A percentile compares a stretch with the other conserved stretches of the same genome.
These are phyloP conservation scores for Eupithecia dodoneata DNA, from an alignment of 2,888 invertebrate genomes.

Conservation along the genomic window DNA sequence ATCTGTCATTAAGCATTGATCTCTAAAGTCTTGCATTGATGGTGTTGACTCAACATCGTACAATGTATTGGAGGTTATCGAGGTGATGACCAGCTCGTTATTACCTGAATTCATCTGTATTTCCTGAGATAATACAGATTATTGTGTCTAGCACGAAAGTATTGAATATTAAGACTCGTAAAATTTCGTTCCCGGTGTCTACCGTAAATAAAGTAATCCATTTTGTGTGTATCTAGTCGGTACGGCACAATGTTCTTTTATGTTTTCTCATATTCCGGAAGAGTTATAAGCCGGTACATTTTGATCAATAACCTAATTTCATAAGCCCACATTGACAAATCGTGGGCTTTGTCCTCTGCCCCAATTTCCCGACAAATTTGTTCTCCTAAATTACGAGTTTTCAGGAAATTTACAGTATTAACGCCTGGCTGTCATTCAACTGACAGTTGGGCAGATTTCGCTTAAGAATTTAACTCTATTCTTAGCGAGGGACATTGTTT, in stretches of 20 bases:
- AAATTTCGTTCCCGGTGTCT: not conserved
- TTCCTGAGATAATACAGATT: not conserved
- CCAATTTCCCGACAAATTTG: constrained; percentile 29
- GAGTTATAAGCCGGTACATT: constrained; percentile 26
- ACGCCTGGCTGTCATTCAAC: constrained; percentile 30
- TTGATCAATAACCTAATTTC: constrained; percentile 47
- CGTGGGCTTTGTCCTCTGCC: constrained; percentile 28
- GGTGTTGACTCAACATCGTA: no score
- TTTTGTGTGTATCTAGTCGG: not conserved
- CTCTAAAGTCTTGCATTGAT: no score
- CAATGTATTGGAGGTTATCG: no score
- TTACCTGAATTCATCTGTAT: no score
- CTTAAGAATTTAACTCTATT: not conserved
- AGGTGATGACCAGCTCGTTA: no score
- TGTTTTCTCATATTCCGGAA: constrained; percentile 14
- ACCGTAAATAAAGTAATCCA: not conserved
- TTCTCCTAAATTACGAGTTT: constrained; percentile 37
- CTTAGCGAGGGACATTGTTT: not conserved
- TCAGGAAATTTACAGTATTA: constrained; percentile 42
- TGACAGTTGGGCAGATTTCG: constrained; percentile 29
- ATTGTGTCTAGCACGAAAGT: not conserved
- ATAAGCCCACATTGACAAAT: constrained; percentile 46
- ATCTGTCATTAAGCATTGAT: no score
- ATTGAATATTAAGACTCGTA: not conserved
- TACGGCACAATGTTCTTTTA: not conserved